Conservation (phyloP, 2,797 vertebrate genomes). For the Urocyon cinereoargenteus region DNA sequence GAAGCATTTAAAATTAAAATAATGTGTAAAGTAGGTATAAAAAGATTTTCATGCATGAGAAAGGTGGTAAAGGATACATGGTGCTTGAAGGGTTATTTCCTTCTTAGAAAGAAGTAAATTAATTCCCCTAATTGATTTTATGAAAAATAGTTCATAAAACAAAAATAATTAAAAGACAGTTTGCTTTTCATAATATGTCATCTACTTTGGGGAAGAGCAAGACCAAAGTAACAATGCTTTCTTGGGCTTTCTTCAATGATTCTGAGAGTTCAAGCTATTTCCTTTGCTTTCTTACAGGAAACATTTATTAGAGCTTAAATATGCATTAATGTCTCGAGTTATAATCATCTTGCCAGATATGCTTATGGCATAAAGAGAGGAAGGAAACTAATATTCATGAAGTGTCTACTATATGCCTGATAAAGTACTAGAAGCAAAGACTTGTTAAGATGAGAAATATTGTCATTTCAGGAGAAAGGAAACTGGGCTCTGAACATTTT, state of each 20-base stretch:
- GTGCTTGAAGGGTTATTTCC: constrained; percentile 53
- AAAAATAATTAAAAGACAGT: constrained; percentile 15
- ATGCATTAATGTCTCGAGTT: constrained; percentile 44
- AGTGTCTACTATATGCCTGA: background rate
- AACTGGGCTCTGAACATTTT: background rate
- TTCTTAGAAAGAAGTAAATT: constrained; percentile 26
- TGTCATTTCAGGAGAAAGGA: constrained; percentile 37
- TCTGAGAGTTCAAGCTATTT: constrained; percentile 53
- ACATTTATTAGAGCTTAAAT: constrained; percentile 60
- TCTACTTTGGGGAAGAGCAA: background rate
- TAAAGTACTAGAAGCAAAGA: constrained; percentile 45
- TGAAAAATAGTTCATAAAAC: constrained; percentile 36
- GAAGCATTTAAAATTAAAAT: constrained; percentile 37
- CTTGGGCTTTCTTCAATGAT: constrained; percentile 4
- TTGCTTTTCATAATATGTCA: constrained; percentile 40
- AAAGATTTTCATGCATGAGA: background rate
- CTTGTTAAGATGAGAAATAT: constrained; percentile 39
- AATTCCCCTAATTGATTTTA: constrained; percentile 47
- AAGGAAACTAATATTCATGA: constrained; percentile 63
- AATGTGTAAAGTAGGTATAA: background rate
- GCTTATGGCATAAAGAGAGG: constrained; percentile 48
- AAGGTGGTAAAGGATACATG: background rate
- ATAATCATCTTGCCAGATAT: constrained; percentile 60
- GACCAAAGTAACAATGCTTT: background rate
- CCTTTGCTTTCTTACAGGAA: constrained; percentile 65